phyloP scores from a whole-genome alignment of 2,888 invertebrate genomes.

The Tiliacea aurago region DNA sequence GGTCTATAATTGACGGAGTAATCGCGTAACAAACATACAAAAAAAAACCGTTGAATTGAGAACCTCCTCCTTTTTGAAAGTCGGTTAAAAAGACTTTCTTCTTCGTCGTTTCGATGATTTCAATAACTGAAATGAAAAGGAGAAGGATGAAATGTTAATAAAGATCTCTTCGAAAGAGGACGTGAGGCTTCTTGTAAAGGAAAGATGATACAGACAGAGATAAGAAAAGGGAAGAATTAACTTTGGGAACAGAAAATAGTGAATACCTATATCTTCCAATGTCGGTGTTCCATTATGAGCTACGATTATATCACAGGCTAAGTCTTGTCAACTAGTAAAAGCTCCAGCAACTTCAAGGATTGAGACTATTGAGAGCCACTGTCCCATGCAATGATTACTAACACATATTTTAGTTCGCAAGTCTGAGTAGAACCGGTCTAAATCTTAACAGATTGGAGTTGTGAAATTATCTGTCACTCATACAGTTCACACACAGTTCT shows the following conservation, averaged over 20 bases:
- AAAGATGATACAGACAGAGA: neutral
- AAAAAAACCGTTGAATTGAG: too few species aligned
- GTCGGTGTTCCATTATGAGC: neutral
- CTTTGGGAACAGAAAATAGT: neutral
- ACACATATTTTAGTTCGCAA: constrained; percentile 25
- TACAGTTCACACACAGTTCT: constrained; percentile 34
- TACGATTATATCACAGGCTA: too few species aligned
- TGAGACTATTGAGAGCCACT: constrained; percentile 20
- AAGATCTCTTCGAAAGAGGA: neutral
- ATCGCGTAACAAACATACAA: too few species aligned
- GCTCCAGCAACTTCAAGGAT: neutral
- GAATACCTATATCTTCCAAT: neutral
- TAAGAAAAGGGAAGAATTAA: neutral
- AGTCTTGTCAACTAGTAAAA: neutral
- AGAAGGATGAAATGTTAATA: neutral
- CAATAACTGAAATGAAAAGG: neutral
- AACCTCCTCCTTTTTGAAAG: too few species aligned
- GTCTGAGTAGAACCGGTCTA: constrained; percentile 39
- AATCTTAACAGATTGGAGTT: constrained; percentile 12
- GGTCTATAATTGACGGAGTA: too few species aligned
- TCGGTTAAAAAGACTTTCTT: neutral
- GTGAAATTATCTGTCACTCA: constrained; percentile 42
- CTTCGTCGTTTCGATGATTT: neutral
- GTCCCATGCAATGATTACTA: constrained; percentile 15
- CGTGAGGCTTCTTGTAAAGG: neutral